Percentiles rank a stretch among this genome's conserved stretches.
Conservation (phyloP, 2,113 vertebrate species). For the Grammomys surdaster region DNA sequence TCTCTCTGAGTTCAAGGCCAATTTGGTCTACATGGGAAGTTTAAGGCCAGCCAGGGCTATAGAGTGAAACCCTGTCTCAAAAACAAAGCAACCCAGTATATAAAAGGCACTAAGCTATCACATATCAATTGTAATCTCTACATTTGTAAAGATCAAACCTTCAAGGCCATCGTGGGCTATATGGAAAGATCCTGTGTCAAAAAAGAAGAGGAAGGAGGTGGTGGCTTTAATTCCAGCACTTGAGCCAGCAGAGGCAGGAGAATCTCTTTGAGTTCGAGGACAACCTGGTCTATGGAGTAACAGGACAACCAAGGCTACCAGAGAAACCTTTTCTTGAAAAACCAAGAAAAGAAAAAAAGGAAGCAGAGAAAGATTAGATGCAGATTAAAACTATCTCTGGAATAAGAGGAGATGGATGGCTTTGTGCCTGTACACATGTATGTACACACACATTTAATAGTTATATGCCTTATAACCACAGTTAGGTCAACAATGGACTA, state of each 20-base stretch:
- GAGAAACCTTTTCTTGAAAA: neutral
- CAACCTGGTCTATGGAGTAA: neutral
- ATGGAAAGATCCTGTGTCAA: neutral
- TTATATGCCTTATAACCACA: neutral
- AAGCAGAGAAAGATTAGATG: neutral
- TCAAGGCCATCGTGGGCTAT: neutral
- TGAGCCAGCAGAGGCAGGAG: neutral
- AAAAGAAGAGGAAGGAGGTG: neutral
- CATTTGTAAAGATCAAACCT: neutral
- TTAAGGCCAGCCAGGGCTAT: neutral
- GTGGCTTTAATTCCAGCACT: neutral
- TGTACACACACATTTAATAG: neutral
- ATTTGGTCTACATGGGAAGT: neutral
- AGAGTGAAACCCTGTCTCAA: neutral
- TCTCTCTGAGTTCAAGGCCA: neutral
- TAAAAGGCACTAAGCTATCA: neutral
- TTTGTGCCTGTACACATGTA: neutral
- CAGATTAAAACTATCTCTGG: conserved; percentile 11
- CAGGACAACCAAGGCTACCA: neutral
- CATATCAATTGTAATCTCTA: neutral
- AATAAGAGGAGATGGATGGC: neutral
- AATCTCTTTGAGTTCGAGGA: neutral
- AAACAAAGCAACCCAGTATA: neutral
- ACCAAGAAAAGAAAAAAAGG: neutral
- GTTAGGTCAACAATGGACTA: neutral